Evolutionary conservation across 2,888 invertebrate species (phyloP).

Genomic region (Melieria omissa): DNA sequence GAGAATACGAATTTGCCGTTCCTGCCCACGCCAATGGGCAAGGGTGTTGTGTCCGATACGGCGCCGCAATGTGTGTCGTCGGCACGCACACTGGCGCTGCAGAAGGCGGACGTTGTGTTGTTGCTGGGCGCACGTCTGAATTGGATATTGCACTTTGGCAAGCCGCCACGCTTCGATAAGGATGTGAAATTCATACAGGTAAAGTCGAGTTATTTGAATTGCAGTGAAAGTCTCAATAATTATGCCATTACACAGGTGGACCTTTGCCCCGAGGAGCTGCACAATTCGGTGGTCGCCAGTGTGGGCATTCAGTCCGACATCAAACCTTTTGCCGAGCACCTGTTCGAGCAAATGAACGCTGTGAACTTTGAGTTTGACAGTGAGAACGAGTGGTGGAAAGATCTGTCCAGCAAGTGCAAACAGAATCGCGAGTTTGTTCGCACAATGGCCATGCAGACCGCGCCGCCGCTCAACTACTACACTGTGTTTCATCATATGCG

Average conservation of each 20-base stretch:
- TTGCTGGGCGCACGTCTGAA: slow-evolving; percentile 92
- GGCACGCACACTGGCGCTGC: slow-evolving; percentile 86
- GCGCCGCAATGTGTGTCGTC: slow-evolving; percentile 82
- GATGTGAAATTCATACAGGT: slow-evolving; percentile 88
- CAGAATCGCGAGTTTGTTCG: slow-evolving; percentile 77
- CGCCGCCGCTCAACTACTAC: slow-evolving; percentile 91
- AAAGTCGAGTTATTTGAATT: background rate
- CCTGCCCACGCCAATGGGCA: slow-evolving; percentile 95
- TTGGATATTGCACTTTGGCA: slow-evolving; percentile 98
- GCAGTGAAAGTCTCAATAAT: background rate
- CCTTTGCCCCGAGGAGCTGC: slow-evolving; percentile 88
- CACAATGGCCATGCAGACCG: slow-evolving; percentile 77
- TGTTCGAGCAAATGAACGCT: slow-evolving; percentile 71
- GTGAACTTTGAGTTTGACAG: slow-evolving; percentile 71
- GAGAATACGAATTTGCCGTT: slow-evolving; percentile 83
- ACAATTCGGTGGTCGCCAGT: slow-evolving; percentile 85
- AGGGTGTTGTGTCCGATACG: slow-evolving; percentile 80
- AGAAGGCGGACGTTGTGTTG: slow-evolving; percentile 88
- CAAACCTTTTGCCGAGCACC: slow-evolving; percentile 75
- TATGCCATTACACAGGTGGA: slow-evolving; percentile 71
- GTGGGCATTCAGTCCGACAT: slow-evolving; percentile 90
- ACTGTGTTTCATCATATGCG: slow-evolving; percentile 89
- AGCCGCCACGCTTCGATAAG: slow-evolving; percentile 82
- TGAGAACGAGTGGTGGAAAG: slow-evolving; percentile 81
- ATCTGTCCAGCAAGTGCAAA: slow-evolving; percentile 76